Evolutionary conservation across 2,888 invertebrate species (phyloP), one percentile per base, ranked within the genome.

Genomic region (Prosopocoilus inquinatus): DNA sequence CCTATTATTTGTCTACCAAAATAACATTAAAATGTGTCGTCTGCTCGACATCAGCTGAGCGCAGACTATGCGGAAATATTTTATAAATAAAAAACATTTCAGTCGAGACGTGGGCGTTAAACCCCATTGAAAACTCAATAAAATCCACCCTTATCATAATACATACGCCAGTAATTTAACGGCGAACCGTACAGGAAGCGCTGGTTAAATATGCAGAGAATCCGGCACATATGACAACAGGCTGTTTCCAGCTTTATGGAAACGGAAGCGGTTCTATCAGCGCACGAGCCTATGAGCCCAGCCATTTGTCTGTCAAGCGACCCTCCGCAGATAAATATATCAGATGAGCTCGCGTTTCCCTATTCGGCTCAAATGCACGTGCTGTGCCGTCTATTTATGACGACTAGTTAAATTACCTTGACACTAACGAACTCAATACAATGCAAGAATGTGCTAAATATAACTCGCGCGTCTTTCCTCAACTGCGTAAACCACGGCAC

Each of bases 171-270:
- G 67, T 69, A 69, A 68, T 71, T 70, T 70, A 65, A 70, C 65
- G 67, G 66, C 69, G 72, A 69, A 46, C 52, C 52, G 58, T 57
- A 64, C 62, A 62, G 65, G 65, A 64, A 63, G 65, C 68, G 70
- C 66, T 70, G 64, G 70, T 73, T 73, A 72, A 74, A 73, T 71
- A 71, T 72, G 63, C 69, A 61, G 67, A 62, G 70, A 69, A 68
- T 70, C 68, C 69, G 63, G 67, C 67, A 67, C 74, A 75, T 69
- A 74, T 74, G 75, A 75, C 74, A 74, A 71, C 75, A 73, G 74
- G 69, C 74, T 75, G 75, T 74, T 75, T 76, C 75, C 75, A 75
- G 74, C 71, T 76, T 76, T 75, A 67, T 74, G 75, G 73, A 76
- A 76, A 75, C 76, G 75, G 76, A 76, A 75, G 73, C 46, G 35